Conservation (phyloP, 2,797 vertebrate genomes). For the Heliangelus exortis region DNA sequence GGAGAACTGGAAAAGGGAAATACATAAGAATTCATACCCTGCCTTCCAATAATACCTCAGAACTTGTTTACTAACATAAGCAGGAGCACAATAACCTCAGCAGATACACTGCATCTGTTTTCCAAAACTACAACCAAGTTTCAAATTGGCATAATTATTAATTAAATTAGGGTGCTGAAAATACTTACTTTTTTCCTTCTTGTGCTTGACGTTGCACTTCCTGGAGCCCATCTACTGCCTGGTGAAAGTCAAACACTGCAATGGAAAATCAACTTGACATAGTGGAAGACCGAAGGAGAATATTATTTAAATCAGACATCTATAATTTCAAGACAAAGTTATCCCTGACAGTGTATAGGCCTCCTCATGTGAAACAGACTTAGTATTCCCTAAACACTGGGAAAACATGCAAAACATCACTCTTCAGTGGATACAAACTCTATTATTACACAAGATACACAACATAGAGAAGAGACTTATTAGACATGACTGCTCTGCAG, state of each 20-base stretch:
- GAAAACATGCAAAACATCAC: not conserved
- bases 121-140: not conserved
- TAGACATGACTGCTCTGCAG: not conserved
- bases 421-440: not conserved
- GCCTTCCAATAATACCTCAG: not conserved
- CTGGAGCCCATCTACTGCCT: conserved; percentile 95
- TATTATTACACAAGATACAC: not conserved
- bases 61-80: not conserved
- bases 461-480: not conserved
- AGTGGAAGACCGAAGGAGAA: not conserved
- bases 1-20: not conserved
- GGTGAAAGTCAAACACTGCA: conserved; percentile 98
- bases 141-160: not conserved
- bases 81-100: not conserved
- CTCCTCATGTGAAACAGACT: not conserved
- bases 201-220: conserved; percentile 95
- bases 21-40: not conserved
- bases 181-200: conserved; percentile 94
- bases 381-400: not conserved
- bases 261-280: not conserved
- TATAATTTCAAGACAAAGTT: not conserved
- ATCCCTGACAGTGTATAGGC: not conserved
- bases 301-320: not conserved
- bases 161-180: not conserved
- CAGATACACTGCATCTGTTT: not conserved